Conservation (phyloP, 2,888 invertebrate genomes). For the Perizoma affinitatum region DNA sequence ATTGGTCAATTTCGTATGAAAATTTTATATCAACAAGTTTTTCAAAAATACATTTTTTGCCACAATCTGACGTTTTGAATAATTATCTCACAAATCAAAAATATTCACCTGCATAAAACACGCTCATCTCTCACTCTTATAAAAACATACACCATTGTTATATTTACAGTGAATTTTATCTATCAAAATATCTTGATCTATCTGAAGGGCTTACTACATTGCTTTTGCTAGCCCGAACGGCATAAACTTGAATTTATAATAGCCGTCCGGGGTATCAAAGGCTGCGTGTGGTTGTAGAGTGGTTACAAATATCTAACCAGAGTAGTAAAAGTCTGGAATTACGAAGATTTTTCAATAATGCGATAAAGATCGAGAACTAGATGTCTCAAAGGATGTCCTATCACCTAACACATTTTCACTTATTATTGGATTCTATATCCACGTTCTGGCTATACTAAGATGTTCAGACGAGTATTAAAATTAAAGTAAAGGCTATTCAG, state of each 20-base stretch:
- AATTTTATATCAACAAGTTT: slow-evolving; percentile 20
- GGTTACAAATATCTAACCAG: too few species aligned
- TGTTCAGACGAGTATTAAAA: too few species aligned
- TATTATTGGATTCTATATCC: too few species aligned
- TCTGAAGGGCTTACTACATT: background rate
- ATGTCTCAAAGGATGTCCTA: too few species aligned
- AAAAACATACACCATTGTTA: slow-evolving; percentile 6
- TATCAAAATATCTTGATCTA: slow-evolving; percentile 10
- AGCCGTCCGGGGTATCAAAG: slow-evolving; percentile 4
- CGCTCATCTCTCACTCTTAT: slow-evolving; percentile 15
- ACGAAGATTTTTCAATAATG: too few species aligned
- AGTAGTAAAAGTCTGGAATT: too few species aligned
- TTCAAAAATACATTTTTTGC: slow-evolving; percentile 26
- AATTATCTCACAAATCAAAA: slow-evolving; percentile 8
- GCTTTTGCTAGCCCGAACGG: slow-evolving; percentile 15
- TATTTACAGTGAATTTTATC: slow-evolving; percentile 19
- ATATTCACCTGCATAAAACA: slow-evolving; percentile 17
- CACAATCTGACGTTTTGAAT: slow-evolving; percentile 25
- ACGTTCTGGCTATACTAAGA: too few species aligned
- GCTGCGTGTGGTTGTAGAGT: background rate
- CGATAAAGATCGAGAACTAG: too few species aligned
- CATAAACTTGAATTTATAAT: slow-evolving; percentile 3
- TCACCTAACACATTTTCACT: too few species aligned
- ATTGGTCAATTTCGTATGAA: slow-evolving; percentile 27
- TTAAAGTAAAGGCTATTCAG: too few species aligned